These are phyloP conservation scores for Auanema sp. DNA, from an alignment of 2,888 invertebrate species.

Conservation along the genomic window DNA sequence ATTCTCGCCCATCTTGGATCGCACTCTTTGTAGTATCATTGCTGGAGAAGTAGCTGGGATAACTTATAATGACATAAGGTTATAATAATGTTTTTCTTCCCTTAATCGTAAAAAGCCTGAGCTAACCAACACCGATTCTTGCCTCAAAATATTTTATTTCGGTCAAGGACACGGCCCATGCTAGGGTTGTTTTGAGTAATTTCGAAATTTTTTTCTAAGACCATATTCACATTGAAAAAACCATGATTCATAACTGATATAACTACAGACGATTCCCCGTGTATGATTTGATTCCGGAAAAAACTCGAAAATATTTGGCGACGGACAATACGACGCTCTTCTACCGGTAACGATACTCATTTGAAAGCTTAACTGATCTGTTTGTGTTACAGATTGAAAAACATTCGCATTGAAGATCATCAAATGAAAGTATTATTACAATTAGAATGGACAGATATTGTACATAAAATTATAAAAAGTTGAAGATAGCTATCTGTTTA, in stretches of 20 bases:
- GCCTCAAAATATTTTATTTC: no score
- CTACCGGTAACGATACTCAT: conserved; percentile 20
- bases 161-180: no score
- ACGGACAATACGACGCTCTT: conserved; percentile 34
- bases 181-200: no score
- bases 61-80: no score
- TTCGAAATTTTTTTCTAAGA: neutral
- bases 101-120: no score
- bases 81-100: no score
- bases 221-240: neutral
- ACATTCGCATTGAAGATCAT: conserved; percentile 46
- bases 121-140: no score
- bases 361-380: conserved; percentile 2
- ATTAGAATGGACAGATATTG: conserved; percentile 50
- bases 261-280: conserved; percentile 52
- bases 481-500: conserved; percentile 15
- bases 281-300: conserved; percentile 45
- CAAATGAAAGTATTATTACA: conserved; percentile 48
- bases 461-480: conserved; percentile 10
- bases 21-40: conserved; percentile 14
- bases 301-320: conserved; percentile 50
- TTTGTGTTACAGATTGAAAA: conserved; percentile 25
- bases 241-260: neutral
- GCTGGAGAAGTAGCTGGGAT: no score
- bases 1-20: conserved; percentile 19